A percentile compares a stretch with the other conserved stretches of the same genome.
These are phyloP conservation scores for Scomber japonicus DNA, from an alignment of 2,113 vertebrate species.

Conservation along the genomic window DNA sequence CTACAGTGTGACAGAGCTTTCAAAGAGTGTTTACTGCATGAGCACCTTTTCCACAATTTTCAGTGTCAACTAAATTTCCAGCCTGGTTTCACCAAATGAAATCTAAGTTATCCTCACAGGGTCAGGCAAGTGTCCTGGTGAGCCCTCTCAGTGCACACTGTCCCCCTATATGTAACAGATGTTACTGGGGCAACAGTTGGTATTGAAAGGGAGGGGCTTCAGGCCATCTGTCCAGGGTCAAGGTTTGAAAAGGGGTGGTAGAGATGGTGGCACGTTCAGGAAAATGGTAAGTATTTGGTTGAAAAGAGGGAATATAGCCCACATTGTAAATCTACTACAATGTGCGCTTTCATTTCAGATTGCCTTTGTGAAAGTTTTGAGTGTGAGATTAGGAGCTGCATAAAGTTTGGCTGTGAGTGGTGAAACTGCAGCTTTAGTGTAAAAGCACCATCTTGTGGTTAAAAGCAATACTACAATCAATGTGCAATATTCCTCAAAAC, in stretches of 20 bases:
- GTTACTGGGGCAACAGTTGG: slow-evolving; percentile 89
- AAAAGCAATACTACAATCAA: slow-evolving; percentile 39
- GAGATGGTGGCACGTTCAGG: slow-evolving; percentile 78
- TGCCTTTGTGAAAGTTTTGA: slow-evolving; percentile 53
- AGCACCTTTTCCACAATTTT: slow-evolving; percentile 1
- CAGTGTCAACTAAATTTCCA: slow-evolving; percentile 21
- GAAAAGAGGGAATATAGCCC: slow-evolving; percentile 64
- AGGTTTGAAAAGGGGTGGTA: slow-evolving; percentile 82
- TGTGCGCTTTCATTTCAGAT: slow-evolving; percentile 64
- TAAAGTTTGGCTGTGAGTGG: background rate
- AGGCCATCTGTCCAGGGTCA: slow-evolving; percentile 89
- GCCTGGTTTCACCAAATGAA: background rate
- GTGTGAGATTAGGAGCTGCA: slow-evolving; percentile 32
- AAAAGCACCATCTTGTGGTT: slow-evolving; percentile 73
- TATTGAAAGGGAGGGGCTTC: slow-evolving; percentile 84
- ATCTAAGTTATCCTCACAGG: slow-evolving; percentile 28
- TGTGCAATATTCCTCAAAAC: background rate
- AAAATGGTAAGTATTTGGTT: slow-evolving; percentile 71
- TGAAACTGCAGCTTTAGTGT: background rate
- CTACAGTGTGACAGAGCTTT: background rate
- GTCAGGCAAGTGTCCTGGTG: slow-evolving; percentile 56
- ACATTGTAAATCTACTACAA: slow-evolving; percentile 70
- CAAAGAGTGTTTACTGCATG: slow-evolving; percentile 9
- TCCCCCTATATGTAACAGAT: slow-evolving; percentile 85
- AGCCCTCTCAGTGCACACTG: slow-evolving; percentile 52